Conservation (phyloP, 2,113 vertebrate species). For the Rhinoptilus africanus region DNA sequence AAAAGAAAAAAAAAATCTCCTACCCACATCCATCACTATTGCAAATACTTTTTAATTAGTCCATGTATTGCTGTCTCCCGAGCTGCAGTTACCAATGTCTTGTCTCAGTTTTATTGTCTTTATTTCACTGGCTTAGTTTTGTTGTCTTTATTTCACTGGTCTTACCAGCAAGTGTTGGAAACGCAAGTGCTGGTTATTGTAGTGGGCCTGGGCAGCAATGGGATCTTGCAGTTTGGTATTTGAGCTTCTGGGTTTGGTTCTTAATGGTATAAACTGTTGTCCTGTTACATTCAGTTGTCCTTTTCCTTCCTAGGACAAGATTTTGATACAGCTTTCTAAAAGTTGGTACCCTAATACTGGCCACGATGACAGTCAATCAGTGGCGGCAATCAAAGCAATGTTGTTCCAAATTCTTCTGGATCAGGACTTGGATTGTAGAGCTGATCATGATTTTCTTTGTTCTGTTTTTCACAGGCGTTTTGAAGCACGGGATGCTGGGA, state of each 20-base stretch:
- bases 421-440: background rate
- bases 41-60: background rate
- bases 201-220: background rate
- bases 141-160: background rate
- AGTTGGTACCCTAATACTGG: background rate
- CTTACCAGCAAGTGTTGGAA: background rate
- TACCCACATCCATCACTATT: background rate
- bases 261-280: background rate
- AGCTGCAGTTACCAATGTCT: background rate
- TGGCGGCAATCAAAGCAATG: background rate
- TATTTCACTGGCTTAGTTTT: no score
- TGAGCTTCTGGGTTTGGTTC: background rate
- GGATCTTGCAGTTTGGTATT: background rate
- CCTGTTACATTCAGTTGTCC: background rate
- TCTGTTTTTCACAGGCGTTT: slow-evolving; percentile 68
- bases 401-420: background rate
- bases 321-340: background rate
- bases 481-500: slow-evolving; percentile 82
- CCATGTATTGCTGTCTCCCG: background rate
- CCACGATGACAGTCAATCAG: background rate
- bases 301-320: background rate
- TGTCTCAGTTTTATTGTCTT: no score
- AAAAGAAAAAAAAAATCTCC: background rate
- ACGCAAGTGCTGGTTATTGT: background rate
- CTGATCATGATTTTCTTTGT: background rate